A percentile compares a stretch with the other conserved stretches of the same genome.
These are phyloP conservation scores for Parazoanthus darwini DNA, from an alignment of 92 coral and sea anemone species.

Conservation along the genomic window DNA sequence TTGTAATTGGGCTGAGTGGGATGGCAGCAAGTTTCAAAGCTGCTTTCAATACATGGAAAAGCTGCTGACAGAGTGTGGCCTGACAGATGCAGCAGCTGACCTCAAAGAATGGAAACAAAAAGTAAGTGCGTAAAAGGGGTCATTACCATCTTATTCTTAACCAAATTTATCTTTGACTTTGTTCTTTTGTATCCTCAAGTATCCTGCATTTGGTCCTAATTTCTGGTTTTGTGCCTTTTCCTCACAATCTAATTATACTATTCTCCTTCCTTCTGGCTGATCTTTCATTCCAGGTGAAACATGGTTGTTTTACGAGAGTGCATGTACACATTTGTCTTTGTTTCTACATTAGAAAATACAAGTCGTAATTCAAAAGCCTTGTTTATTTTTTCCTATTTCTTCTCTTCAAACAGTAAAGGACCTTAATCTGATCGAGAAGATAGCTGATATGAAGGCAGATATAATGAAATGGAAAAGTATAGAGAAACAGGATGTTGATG, in stretches of 20 bases:
- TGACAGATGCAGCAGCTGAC: neutral
- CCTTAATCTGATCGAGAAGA: neutral
- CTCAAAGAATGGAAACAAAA: neutral
- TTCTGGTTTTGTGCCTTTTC: neutral
- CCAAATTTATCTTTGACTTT: no score
- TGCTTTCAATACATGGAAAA: constrained; percentile 19
- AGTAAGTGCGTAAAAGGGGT: neutral
- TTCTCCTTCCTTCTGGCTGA: neutral
- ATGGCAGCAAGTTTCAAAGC: neutral
- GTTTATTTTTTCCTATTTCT: neutral
- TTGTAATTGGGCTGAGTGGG: constrained; percentile 9
- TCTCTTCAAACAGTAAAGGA: neutral
- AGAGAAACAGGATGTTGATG: neutral
- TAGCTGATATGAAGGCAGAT: neutral
- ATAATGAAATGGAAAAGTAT: neutral
- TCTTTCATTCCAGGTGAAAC: neutral
- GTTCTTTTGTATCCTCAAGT: neutral
- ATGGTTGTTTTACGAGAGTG: neutral
- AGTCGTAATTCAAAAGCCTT: neutral
- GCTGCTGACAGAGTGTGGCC: constrained; percentile 14
- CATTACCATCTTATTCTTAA: neutral
- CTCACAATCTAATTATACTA: neutral
- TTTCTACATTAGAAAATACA: neutral
- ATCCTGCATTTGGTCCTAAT: no score
- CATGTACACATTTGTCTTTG: neutral